A percentile compares a stretch with the other conserved stretches of the same genome.
Conservation (phyloP, 2,888 invertebrate genomes). For the Tineola bisselliella region DNA sequence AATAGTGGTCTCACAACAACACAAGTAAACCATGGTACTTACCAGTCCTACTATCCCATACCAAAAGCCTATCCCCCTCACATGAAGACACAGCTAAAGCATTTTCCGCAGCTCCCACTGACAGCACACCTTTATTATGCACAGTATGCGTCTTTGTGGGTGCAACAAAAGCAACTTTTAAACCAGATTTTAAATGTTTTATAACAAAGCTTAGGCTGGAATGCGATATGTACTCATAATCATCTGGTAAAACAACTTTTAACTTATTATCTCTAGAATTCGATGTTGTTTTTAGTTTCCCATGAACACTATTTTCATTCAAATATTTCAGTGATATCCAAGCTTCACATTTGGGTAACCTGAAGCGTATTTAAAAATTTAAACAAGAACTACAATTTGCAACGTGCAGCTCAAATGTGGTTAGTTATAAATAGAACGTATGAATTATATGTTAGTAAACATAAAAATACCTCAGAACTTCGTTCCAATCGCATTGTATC, state of each 20-base stretch:
- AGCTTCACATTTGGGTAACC: conserved; percentile 49
- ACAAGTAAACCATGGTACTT: conserved; percentile 20
- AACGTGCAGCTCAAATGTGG: too few relatives aligned
- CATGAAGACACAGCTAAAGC: conserved; percentile 72
- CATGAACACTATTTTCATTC: conserved; percentile 46
- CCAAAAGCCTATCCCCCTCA: conserved; percentile 63
- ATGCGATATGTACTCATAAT: conserved; percentile 49
- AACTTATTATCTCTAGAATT: conserved; percentile 40
- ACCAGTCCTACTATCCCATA: conserved; percentile 74
- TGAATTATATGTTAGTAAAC: too few relatives aligned
- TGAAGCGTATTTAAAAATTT: conserved; percentile 27
- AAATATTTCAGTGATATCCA: conserved; percentile 63
- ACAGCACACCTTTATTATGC: conserved; percentile 59
- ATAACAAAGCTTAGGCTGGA: conserved; percentile 48
- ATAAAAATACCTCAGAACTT: conserved; percentile 51
- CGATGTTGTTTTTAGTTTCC: conserved; percentile 40
- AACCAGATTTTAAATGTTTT: conserved; percentile 46
- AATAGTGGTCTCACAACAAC: background rate
- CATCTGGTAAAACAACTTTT: conserved; percentile 44
- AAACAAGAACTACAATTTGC: too few relatives aligned
- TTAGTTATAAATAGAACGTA: too few relatives aligned
- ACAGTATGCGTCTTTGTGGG: conserved; percentile 56
- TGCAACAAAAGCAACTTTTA: conserved; percentile 60
- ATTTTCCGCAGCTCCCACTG: conserved; percentile 68
- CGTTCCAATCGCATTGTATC: conserved; percentile 67